These are phyloP conservation scores for Creontiades dilutus DNA, from an alignment of 2,888 invertebrate species.

Conservation along the genomic window DNA sequence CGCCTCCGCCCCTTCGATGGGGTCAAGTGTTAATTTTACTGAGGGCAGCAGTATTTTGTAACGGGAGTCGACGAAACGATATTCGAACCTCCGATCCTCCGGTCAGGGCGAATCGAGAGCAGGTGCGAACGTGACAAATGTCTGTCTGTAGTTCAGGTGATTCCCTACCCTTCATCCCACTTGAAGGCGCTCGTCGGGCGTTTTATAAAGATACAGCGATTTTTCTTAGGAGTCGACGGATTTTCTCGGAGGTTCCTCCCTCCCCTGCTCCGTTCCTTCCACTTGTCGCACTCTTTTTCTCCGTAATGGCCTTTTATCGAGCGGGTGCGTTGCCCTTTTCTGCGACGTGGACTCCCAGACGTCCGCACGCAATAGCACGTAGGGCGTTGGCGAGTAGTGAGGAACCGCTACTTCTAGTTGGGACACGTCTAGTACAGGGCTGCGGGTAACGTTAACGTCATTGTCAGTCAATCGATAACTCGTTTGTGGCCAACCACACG, in stretches of 20 bases:
- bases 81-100: too few species aligned
- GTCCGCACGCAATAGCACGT: slow-evolving; percentile 12
- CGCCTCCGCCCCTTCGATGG: too few species aligned
- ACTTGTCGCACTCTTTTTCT: neutral
- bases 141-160: neutral
- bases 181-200: neutral
- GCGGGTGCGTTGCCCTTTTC: slow-evolving; percentile 22
- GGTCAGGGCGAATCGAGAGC: neutral
- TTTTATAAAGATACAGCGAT: neutral
- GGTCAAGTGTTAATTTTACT: too few species aligned
- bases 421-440: neutral
- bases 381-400: neutral
- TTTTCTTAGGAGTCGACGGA: slow-evolving; percentile 3
- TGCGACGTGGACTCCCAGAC: neutral
- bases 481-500: too few species aligned
- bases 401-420: slow-evolving; percentile 1
- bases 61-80: too few species aligned
- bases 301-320: neutral
- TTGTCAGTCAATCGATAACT: neutral
- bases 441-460: neutral
- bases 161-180: neutral
- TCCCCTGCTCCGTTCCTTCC: neutral
- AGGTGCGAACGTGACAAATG: neutral
- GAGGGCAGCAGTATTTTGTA: too few species aligned
- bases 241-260: neutral